Conservation (phyloP, 1,140 invertebrate species). For the Nasonia vitripennis region DNA sequence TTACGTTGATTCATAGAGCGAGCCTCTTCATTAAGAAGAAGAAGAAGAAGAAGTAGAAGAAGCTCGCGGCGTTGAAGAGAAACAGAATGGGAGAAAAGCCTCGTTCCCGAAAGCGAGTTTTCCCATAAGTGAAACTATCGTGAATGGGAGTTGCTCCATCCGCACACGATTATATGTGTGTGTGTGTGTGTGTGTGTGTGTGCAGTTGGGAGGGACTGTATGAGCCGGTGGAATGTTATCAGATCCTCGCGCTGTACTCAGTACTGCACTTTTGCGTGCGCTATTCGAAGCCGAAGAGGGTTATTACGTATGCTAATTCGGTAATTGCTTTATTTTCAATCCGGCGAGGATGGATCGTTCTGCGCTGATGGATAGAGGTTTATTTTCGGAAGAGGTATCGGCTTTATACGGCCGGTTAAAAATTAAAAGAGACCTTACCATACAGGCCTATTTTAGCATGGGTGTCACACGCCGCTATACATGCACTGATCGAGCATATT, state of each 20-base stretch:
- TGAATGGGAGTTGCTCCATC: constrained; percentile 3
- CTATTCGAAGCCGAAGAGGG: constrained; percentile 12
- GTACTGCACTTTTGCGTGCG: not conserved
- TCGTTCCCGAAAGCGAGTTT: not conserved
- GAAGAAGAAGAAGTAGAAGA: not conserved
- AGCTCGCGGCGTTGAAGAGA: not conserved
- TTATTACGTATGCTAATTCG: constrained; percentile 69
- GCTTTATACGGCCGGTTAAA: too few relatives aligned
- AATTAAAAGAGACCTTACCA: too few relatives aligned
- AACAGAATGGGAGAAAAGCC: not conserved
- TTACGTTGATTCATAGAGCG: constrained; percentile 9
- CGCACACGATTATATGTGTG: too few relatives aligned
- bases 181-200: too few relatives aligned
- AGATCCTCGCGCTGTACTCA: not conserved
- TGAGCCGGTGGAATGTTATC: not conserved
- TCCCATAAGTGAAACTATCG: constrained; percentile 16
- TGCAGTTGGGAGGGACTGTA: not conserved
- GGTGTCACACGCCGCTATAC: too few relatives aligned
- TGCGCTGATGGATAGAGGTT: too few relatives aligned
- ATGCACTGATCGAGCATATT: too few relatives aligned
- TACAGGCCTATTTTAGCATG: too few relatives aligned
- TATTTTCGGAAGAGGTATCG: too few relatives aligned
- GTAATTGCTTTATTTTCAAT: constrained; percentile 70
- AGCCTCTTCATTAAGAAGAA: constrained; percentile 6
- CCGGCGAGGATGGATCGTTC: not conserved